These are phyloP conservation scores for Caretta caretta DNA, from an alignment of 2,113 vertebrate genomes.

Conservation along the genomic window DNA sequence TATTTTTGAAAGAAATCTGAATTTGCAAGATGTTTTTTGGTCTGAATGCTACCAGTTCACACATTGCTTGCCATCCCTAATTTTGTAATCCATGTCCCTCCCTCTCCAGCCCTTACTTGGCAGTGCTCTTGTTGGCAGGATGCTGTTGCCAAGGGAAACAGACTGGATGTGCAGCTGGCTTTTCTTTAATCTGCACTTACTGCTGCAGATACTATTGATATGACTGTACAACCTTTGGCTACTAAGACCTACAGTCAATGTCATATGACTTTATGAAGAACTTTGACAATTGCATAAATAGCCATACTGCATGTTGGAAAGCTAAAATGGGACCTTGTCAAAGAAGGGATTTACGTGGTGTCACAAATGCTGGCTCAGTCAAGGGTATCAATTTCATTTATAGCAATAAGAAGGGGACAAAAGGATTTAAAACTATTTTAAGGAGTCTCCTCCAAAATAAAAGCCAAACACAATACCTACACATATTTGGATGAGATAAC, in stretches of 20 bases:
- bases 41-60: constrained; percentile 21
- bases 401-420: neutral
- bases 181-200: constrained; percentile 68
- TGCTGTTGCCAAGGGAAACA: constrained; percentile 77
- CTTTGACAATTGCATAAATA: constrained; percentile 58
- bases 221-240: constrained; percentile 61
- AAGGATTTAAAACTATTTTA: neutral
- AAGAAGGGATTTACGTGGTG: constrained; percentile 16
- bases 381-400: constrained; percentile 28
- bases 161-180: constrained; percentile 71
- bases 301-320: constrained; percentile 1
- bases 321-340: constrained; percentile 49
- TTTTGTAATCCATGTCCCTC: constrained; percentile 38
- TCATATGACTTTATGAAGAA: constrained; percentile 37
- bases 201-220: constrained; percentile 58
- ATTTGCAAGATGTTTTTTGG: neutral
- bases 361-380: constrained; percentile 41
- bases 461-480: neutral
- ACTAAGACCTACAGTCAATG: constrained; percentile 39
- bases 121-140: constrained; percentile 69
- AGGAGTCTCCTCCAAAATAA: neutral
- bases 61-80: constrained; percentile 51
- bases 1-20: neutral
- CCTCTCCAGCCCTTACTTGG: constrained; percentile 61
- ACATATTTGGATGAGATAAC: neutral